phyloP scores from a whole-genome alignment of 2,888 invertebrate genomes.

The Oligia strigilis region DNA sequence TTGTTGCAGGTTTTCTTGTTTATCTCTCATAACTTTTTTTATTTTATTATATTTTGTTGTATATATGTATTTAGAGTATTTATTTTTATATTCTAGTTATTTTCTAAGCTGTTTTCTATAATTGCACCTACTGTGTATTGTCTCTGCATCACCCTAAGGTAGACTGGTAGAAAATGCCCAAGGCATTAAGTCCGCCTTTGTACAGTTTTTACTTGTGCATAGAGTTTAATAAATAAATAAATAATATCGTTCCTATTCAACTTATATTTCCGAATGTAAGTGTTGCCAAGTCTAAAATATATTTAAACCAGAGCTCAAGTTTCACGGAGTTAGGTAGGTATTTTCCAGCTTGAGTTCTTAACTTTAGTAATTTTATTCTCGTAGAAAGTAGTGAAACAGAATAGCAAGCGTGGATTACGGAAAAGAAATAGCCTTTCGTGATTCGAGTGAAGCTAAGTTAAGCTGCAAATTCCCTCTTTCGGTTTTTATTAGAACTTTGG shows the following conservation, averaged over 20 bases:
- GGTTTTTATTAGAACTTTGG: conserved; percentile 45
- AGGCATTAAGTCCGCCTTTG: too few species aligned
- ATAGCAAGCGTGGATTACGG: conserved; percentile 29
- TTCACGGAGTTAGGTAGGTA: conserved; percentile 1
- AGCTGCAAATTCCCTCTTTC: conserved; percentile 50
- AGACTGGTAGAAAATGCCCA: too few species aligned
- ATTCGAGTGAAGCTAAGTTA: conserved; percentile 43
- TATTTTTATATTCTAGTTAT: too few species aligned
- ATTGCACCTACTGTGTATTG: too few species aligned
- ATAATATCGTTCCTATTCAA: not conserved
- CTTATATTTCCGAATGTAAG: conserved; percentile 3
- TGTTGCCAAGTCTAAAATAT: conserved; percentile 6
- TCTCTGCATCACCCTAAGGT: too few species aligned
- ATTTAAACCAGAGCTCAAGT: not conserved
- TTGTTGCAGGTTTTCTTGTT: too few species aligned
- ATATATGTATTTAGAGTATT: too few species aligned
- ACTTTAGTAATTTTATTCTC: conserved; percentile 30
- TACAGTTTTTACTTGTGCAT: too few species aligned
- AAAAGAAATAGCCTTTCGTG: conserved; percentile 42
- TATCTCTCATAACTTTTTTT: too few species aligned
- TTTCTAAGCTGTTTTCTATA: too few species aligned
- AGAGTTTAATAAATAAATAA: too few species aligned
- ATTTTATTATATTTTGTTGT: too few species aligned
- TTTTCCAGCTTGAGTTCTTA: conserved; percentile 6
- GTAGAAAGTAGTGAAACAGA: conserved; percentile 14